Percentiles rank a stretch among this genome's conserved stretches.
Evolutionary conservation across 1,140 invertebrate genomes (phyloP).

Genomic region (Macrotrachela quadricornifera): DNA sequence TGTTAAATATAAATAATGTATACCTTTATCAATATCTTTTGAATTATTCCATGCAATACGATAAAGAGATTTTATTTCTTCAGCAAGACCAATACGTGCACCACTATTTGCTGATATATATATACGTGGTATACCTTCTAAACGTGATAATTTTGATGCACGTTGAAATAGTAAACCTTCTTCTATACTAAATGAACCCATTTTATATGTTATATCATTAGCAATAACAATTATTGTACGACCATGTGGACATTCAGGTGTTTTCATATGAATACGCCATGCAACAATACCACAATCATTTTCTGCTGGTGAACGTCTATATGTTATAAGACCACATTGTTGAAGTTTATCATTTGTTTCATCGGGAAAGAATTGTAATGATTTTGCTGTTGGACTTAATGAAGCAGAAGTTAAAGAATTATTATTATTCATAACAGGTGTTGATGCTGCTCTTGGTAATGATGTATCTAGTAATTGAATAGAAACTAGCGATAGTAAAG

Average conservation of each 20-base stretch:
- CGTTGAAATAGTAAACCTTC: slow-evolving; percentile 76
- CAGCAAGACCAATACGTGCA: slow-evolving; percentile 81
- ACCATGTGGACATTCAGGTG: slow-evolving; percentile 77
- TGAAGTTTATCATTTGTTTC: too few species aligned
- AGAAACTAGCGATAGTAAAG: too few species aligned
- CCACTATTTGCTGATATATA: slow-evolving; percentile 91
- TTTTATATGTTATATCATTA: slow-evolving; percentile 79
- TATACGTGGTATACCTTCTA: slow-evolving; percentile 64
- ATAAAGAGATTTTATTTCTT: slow-evolving; percentile 81
- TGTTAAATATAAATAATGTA: slow-evolving; percentile 79
- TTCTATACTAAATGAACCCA: slow-evolving; percentile 84
- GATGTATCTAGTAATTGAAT: too few species aligned
- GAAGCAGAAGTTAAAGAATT: too few species aligned
- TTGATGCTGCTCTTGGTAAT: too few species aligned
- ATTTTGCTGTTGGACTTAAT: too few species aligned
- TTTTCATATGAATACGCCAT: slow-evolving; percentile 72
- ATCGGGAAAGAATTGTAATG: too few species aligned
- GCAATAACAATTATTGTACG: slow-evolving; percentile 83
- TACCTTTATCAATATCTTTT: slow-evolving; percentile 73
- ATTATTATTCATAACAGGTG: too few species aligned
- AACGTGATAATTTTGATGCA: slow-evolving; percentile 66
- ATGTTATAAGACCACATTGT: slow-evolving; percentile 37
- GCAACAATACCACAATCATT: slow-evolving; percentile 83
- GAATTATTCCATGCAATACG: slow-evolving; percentile 75
- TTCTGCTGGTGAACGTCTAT: slow-evolving; percentile 75